These are phyloP conservation scores for Sinohyriopsis cumingii DNA, from an alignment of 2,888 invertebrate species.

Conservation along the genomic window DNA sequence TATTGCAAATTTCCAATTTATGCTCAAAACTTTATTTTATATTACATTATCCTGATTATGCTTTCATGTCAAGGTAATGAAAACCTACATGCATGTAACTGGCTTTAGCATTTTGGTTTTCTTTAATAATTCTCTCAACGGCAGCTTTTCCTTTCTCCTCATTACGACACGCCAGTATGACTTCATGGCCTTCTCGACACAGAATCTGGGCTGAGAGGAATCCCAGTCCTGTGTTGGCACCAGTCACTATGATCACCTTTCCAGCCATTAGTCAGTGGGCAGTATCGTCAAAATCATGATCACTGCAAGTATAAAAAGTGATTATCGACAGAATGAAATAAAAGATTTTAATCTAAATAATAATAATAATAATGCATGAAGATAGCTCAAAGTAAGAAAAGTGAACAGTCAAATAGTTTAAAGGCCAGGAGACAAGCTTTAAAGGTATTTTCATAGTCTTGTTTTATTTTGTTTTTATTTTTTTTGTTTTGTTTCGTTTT, in stretches of 20 bases:
- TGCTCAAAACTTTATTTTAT: too few relatives aligned
- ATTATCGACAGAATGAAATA: too few relatives aligned
- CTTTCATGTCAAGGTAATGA: neutral
- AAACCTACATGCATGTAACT: conserved; percentile 52
- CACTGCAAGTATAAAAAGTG: too few relatives aligned
- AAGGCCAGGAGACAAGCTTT: too few relatives aligned
- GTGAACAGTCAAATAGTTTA: too few relatives aligned
- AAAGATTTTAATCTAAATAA: too few relatives aligned
- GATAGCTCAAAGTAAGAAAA: too few relatives aligned
- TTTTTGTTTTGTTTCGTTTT: too few relatives aligned
- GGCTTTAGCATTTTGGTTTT: conserved; percentile 55
- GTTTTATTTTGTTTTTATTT: too few relatives aligned
- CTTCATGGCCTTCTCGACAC: conserved; percentile 59
- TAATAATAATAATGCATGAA: too few relatives aligned
- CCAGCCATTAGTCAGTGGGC: conserved; percentile 47
- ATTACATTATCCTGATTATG: neutral
- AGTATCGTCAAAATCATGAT: neutral
- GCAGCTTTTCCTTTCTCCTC: conserved; percentile 55
- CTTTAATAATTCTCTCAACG: conserved; percentile 51
- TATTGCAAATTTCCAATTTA: too few relatives aligned
- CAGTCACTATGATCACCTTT: conserved; percentile 58
- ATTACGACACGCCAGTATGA: conserved; percentile 57
- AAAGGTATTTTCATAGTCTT: too few relatives aligned
- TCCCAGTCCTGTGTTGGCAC: conserved; percentile 60
- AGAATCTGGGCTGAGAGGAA: conserved; percentile 51